Evolutionary conservation across 2,888 invertebrate genomes (phyloP).

Genomic region (Ariolimax columbianus): DNA sequence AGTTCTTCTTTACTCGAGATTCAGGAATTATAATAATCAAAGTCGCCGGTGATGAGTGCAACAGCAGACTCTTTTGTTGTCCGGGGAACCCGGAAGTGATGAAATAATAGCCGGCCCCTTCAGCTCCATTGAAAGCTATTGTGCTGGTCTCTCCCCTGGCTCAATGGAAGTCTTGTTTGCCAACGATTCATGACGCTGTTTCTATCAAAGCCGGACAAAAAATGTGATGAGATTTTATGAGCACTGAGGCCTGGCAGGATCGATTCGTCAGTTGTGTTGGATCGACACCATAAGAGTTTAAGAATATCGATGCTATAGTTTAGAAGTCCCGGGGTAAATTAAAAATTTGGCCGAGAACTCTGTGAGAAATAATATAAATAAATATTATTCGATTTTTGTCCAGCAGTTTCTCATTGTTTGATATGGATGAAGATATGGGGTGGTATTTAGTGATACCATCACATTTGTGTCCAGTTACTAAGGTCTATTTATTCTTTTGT

Average conservation of each 20-base stretch:
- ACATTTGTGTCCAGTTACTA: too few relatives aligned
- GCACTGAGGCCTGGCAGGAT: conserved; percentile 31
- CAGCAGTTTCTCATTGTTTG: background rate
- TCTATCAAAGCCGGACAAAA: conserved; percentile 58
- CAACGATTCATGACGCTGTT: conserved; percentile 57
- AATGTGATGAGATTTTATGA: conserved; percentile 58
- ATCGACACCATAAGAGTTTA: conserved; percentile 12
- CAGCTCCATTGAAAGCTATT: conserved; percentile 43
- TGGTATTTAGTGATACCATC: too few relatives aligned
- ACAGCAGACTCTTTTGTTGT: conserved; percentile 56
- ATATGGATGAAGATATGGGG: too few relatives aligned
- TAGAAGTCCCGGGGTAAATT: background rate
- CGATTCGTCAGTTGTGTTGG: conserved; percentile 9
- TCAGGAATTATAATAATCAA: conserved; percentile 59
- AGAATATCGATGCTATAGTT: conserved; percentile 26
- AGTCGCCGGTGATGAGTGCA: conserved; percentile 55
- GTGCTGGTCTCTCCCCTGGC: conserved; percentile 35
- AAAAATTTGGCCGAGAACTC: background rate
- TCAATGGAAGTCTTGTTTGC: conserved; percentile 57
- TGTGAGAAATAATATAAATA: background rate
- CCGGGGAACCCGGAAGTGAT: conserved; percentile 44
- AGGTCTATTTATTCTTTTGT: too few relatives aligned
- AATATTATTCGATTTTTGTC: background rate
- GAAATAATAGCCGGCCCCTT: conserved; percentile 44
- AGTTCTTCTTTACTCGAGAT: conserved; percentile 55